Evolutionary conservation across 2,888 invertebrate species (phyloP).

Genomic region (Agrenia bidenticulata): DNA sequence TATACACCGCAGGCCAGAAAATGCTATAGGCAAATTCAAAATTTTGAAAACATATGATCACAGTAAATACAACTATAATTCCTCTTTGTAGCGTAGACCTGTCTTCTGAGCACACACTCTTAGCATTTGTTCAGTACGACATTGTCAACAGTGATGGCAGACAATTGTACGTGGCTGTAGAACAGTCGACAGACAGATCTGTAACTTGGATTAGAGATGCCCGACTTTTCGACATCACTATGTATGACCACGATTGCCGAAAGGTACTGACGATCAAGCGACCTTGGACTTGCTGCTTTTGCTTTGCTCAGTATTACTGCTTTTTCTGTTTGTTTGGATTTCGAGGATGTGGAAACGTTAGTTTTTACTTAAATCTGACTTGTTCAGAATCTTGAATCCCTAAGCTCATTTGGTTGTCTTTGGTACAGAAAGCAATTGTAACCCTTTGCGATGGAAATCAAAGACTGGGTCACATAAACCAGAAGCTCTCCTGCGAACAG

Average conservation of each 20-base stretch:
- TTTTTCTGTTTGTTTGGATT: conserved; percentile 28
- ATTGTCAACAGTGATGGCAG: conserved; percentile 28
- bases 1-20: conserved; percentile 9
- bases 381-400: not conserved
- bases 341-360: conserved; percentile 35
- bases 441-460: conserved; percentile 4
- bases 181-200: not conserved
- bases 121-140: conserved; percentile 30
- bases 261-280: conserved; percentile 23
- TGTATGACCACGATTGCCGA: conserved; percentile 32
- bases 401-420: not conserved
- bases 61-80: too few relatives aligned
- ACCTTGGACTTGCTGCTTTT: conserved; percentile 9
- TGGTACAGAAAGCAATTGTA: conserved; percentile 1
- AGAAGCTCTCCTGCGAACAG: conserved; percentile 23
- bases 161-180: conserved; percentile 30
- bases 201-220: conserved; percentile 26
- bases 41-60: too few relatives aligned
- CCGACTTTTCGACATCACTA: conserved; percentile 30
- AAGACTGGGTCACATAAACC: conserved; percentile 15
- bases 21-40: conserved; percentile 7
- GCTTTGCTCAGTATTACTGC: conserved; percentile 31
- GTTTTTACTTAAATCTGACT: not conserved
- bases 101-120: not conserved
- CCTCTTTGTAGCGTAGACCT: not conserved